Evolutionary conservation across 2,113 vertebrate genomes (phyloP).

Genomic region (Cryptomyrus ogoouensis): DNA sequence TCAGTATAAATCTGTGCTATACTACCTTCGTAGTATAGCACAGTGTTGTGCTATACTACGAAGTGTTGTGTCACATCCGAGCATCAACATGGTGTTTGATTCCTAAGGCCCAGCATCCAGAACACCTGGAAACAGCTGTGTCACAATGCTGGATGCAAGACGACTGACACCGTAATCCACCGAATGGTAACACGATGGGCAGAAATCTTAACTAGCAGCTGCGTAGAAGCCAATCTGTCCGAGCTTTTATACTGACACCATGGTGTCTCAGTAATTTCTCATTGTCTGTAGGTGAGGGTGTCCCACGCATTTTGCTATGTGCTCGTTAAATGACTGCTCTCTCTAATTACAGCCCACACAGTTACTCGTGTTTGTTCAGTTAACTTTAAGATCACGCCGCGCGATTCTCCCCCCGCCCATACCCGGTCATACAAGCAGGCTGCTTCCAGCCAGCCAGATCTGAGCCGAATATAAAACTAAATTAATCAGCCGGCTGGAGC

Average conservation of each 20-base stretch:
- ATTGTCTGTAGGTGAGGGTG: background rate
- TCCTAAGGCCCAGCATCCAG: background rate
- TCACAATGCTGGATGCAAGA: background rate
- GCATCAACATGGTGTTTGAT: background rate
- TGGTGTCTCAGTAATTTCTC: background rate
- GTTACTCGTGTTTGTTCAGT: background rate
- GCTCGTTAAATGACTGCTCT: background rate
- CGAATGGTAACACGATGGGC: background rate
- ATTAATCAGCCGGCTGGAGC: background rate
- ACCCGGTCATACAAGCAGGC: background rate
- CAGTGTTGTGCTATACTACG: too few species aligned
- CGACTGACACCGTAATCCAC: background rate
- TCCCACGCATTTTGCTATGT: background rate
- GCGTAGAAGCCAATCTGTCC: background rate
- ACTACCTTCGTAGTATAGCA: too few species aligned
- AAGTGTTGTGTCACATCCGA: background rate
- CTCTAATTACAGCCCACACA: background rate
- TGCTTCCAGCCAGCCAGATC: background rate
- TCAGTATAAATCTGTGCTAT: background rate
- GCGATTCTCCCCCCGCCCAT: background rate
- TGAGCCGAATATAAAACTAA: background rate
- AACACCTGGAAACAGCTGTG: background rate
- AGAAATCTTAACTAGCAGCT: background rate
- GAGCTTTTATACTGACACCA: background rate
- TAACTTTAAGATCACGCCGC: background rate